Percentiles rank a stretch among this genome's conserved stretches.
These are phyloP conservation scores for Stenichneumon culpator DNA, from an alignment of 2,888 invertebrate genomes.

Conservation along the genomic window DNA sequence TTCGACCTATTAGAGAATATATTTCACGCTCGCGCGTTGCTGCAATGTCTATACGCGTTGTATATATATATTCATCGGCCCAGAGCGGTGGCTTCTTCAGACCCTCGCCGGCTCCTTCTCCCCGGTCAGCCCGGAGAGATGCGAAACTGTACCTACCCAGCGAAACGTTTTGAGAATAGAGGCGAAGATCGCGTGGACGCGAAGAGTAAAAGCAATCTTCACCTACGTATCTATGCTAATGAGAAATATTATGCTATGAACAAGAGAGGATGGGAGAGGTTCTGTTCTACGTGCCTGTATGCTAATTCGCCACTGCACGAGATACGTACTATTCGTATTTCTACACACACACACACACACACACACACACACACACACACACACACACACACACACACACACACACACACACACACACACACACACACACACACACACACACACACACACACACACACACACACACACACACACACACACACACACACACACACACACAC, in stretches of 20 bases:
- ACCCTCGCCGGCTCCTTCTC: background rate
- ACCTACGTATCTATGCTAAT: slow-evolving; percentile 74
- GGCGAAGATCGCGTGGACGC: slow-evolving; percentile 71
- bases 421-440: slow-evolving; percentile 1
- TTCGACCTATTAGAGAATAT: slow-evolving; percentile 60
- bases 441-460: slow-evolving; percentile 9
- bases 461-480: background rate
- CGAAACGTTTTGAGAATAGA: slow-evolving; percentile 64
- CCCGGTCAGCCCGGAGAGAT: slow-evolving; percentile 51
- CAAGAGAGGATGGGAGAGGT: slow-evolving; percentile 65
- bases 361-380: background rate
- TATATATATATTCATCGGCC: slow-evolving; percentile 27
- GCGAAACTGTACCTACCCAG: slow-evolving; percentile 57
- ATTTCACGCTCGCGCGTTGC: slow-evolving; percentile 41
- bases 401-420: slow-evolving; percentile 1
- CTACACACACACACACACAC: slow-evolving; percentile 9
- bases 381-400: slow-evolving; percentile 10
- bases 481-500: slow-evolving; percentile 4
- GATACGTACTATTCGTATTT: slow-evolving; percentile 25
- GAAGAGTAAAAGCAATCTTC: slow-evolving; percentile 73
- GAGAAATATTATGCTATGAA: slow-evolving; percentile 70
- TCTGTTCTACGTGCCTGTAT: slow-evolving; percentile 71
- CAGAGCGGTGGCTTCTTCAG: slow-evolving; percentile 37
- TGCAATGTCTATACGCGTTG: background rate
- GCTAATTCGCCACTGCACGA: slow-evolving; percentile 66